A percentile compares a stretch with the other conserved stretches of the same genome.
These are phyloP conservation scores for Carassius auratus DNA, from an alignment of 2,113 vertebrate genomes.

Conservation along the genomic window DNA sequence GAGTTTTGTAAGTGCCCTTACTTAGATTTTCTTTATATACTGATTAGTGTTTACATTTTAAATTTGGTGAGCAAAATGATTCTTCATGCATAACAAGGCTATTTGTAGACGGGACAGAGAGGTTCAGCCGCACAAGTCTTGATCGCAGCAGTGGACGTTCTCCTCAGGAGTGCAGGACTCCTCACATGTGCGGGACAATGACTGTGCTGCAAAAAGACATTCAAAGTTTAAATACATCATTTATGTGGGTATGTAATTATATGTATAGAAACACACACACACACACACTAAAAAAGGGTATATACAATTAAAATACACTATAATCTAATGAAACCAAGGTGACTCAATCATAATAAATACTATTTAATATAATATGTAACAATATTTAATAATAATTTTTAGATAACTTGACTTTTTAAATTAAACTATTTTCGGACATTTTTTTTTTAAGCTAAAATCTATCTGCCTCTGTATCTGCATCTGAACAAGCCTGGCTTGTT, in stretches of 20 bases:
- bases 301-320: neutral
- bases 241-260: neutral
- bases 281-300: neutral
- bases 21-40: neutral
- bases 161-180: neutral
- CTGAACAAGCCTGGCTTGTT: neutral
- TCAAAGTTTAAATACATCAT: neutral
- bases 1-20: neutral
- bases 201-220: neutral
- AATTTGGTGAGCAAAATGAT: neutral
- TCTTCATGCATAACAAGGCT: neutral
- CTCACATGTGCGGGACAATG: conserved; percentile 18
- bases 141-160: neutral
- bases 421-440: neutral
- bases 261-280: neutral
- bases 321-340: neutral
- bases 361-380: neutral
- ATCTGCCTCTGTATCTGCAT: neutral
- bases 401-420: neutral
- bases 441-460: neutral
- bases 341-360: neutral
- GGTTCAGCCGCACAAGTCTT: conserved; percentile 7
- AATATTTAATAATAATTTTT: neutral
- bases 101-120: neutral
- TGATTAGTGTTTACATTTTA: neutral